Conservation (phyloP, 2,113 vertebrate genomes). For the Phalacrocorax brasilianus region DNA sequence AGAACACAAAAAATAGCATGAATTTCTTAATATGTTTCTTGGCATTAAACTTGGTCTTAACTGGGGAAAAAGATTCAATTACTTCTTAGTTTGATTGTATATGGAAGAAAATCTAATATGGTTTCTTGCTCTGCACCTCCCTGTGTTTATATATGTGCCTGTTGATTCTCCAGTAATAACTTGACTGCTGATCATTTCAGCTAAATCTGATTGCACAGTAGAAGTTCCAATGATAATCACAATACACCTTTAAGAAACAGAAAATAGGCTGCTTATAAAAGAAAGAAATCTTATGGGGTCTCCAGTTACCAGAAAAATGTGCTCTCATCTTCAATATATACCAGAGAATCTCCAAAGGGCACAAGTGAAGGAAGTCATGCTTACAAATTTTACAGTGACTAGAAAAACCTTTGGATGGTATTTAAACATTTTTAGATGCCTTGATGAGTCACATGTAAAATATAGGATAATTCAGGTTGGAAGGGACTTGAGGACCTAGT, state of each 20-base stretch:
- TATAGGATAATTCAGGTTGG: neutral
- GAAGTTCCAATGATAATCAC: neutral
- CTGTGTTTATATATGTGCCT: neutral
- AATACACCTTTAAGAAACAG: neutral
- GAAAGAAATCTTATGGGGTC: neutral
- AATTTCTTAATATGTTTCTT: neutral
- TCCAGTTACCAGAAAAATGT: neutral
- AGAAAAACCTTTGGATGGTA: neutral
- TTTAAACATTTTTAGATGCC: neutral
- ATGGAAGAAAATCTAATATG: neutral
- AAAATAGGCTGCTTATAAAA: neutral
- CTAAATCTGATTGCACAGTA: neutral
- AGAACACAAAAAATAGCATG: neutral
- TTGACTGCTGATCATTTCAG: neutral
- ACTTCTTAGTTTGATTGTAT: neutral
- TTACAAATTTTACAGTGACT: neutral
- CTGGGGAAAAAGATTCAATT: neutral
- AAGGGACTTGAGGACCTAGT: neutral
- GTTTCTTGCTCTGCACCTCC: neutral
- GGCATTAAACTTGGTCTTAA: neutral
- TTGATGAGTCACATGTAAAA: neutral
- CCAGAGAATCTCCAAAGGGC: neutral
- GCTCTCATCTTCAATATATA: neutral
- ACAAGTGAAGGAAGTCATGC: neutral
- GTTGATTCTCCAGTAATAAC: neutral